Percentiles rank a stretch among this genome's conserved stretches.
Conservation (phyloP, 30 jellyfish, hydroid and myxozoan species). For the Aurelia sp. region DNA sequence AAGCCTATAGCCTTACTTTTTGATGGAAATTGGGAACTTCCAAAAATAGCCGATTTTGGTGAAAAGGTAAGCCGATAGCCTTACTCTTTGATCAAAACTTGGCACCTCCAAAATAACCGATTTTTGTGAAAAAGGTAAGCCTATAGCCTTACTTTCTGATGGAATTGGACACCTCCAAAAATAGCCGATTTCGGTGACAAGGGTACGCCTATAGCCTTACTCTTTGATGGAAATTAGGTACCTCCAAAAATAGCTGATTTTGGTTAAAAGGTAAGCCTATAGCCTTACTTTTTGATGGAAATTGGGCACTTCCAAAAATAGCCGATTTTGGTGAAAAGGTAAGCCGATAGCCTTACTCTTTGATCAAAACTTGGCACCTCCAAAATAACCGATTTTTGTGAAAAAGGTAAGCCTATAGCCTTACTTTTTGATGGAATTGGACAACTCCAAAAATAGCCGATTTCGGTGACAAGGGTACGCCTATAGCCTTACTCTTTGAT, state of each 20-base stretch:
- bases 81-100: background rate
- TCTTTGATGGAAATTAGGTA: too few species aligned
- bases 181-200: background rate
- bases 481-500: too few species aligned
- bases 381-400: too few species aligned
- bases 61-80: slow-evolving; percentile 31
- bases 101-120: background rate
- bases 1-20: background rate
- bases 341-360: too few species aligned
- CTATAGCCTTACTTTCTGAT: too few species aligned
- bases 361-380: too few species aligned
- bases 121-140: background rate
- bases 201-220: background rate
- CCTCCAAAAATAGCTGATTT: background rate
- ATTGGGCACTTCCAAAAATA: too few species aligned
- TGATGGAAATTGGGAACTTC: background rate
- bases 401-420: too few species aligned
- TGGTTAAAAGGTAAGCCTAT: slow-evolving; percentile 1
- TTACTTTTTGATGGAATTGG: too few species aligned
- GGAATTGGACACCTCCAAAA: background rate
- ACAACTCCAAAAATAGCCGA: too few species aligned
- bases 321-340: too few species aligned
- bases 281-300: background rate
- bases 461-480: too few species aligned
- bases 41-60: background rate